A percentile compares a stretch with the other conserved stretches of the same genome.
phyloP scores from a whole-genome alignment of 2,113 vertebrate species.

The Chamaea fasciata region DNA sequence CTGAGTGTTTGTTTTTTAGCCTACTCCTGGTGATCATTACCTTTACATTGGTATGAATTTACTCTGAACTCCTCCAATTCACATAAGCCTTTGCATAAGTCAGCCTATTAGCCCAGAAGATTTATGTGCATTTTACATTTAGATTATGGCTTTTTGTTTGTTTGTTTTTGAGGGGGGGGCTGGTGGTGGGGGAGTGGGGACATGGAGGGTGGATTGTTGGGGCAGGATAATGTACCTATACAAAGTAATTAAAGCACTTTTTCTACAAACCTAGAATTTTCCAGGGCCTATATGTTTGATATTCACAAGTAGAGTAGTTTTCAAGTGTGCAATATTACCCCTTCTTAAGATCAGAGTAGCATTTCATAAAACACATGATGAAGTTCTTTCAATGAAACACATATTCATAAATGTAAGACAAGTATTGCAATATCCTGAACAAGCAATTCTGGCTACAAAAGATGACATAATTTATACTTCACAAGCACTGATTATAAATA shows the following conservation, averaged over 20 bases:
- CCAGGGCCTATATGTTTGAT: background rate
- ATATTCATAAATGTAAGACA: background rate
- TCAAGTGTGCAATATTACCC: background rate
- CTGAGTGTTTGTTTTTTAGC: background rate
- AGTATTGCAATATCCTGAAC: background rate
- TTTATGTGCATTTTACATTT: background rate
- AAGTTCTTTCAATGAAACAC: background rate
- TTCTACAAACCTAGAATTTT: background rate
- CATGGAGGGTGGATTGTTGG: background rate
- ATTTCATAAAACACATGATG: background rate
- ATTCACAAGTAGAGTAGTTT: background rate
- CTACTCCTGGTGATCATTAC: background rate
- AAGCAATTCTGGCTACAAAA: background rate
- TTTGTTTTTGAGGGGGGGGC: too few species aligned
- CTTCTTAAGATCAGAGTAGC: background rate
- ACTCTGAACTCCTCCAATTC: background rate
- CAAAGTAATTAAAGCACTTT: background rate
- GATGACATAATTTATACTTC: background rate
- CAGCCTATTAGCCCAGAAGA: background rate
- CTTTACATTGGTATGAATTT: background rate
- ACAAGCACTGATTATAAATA: background rate
- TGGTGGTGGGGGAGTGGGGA: accelerated
- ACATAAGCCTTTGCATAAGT: background rate
- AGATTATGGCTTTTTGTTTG: background rate
- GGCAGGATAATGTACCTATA: background rate